Evolutionary conservation across 35 echinoderm and acorn worm species (phyloP).

Genomic region (Lytechinus variegatus): DNA sequence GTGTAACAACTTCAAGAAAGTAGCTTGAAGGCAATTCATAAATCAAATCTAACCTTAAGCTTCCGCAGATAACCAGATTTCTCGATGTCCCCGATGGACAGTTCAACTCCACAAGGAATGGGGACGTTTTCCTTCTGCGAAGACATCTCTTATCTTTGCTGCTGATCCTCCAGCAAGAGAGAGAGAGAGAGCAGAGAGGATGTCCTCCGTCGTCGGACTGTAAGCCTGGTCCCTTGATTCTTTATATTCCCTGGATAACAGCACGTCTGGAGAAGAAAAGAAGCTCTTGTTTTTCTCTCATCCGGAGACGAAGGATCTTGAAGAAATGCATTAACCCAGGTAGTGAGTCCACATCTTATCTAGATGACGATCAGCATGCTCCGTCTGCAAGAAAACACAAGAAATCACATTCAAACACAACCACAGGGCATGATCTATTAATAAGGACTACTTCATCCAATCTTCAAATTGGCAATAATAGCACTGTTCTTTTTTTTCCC

Average conservation of each 20-base stretch:
- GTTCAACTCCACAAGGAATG: slow-evolving; percentile 9
- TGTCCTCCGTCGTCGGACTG: background rate
- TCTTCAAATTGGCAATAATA: no score
- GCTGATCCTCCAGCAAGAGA: background rate
- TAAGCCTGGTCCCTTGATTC: background rate
- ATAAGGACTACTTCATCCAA: no score
- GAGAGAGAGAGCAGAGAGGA: background rate
- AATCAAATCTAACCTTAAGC: slow-evolving; percentile 58
- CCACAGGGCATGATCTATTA: no score
- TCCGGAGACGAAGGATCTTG: background rate
- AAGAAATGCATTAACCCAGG: background rate
- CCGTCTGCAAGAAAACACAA: background rate
- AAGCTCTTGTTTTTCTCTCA: background rate
- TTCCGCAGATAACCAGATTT: slow-evolving; percentile 78
- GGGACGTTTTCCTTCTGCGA: slow-evolving; percentile 68
- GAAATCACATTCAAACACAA: no score
- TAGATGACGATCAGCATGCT: background rate
- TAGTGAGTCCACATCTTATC: background rate
- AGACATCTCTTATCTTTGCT: slow-evolving; percentile 40
- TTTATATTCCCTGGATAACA: background rate
- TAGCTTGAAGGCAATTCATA: no score
- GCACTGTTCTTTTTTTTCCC: no score
- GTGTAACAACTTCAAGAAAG: no score
- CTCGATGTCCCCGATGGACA: slow-evolving; percentile 53
- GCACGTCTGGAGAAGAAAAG: background rate